Conservation (phyloP, 2,797 vertebrate genomes). For the Sebastes nivosus region DNA sequence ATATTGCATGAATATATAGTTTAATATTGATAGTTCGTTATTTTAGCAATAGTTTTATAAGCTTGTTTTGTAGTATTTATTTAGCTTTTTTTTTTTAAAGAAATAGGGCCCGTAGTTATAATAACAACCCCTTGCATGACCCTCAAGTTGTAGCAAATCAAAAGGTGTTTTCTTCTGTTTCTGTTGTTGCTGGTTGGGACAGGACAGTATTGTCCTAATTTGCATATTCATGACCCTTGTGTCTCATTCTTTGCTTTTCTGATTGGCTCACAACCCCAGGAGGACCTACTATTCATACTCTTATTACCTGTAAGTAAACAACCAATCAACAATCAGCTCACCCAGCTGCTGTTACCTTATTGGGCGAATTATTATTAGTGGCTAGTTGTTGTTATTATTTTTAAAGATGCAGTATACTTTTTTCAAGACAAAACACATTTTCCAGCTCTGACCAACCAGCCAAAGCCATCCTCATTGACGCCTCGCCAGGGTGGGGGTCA, state of each 20-base stretch:
- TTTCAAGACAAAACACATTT: constrained; percentile 91
- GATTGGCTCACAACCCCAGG: constrained; percentile 98
- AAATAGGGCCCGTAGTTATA: constrained; percentile 32
- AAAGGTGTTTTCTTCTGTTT: constrained; percentile 86
- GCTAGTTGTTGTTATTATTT: constrained; percentile 89
- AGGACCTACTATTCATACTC: constrained; percentile 99
- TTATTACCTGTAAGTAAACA: constrained; percentile 99
- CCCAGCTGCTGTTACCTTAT: constrained; percentile 75
- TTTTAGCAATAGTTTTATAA: background rate
- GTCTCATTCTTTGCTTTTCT: constrained; percentile 97
- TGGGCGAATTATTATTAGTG: constrained; percentile 77
- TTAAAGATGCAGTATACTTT: constrained; percentile 99
- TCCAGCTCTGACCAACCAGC: constrained; percentile 81
- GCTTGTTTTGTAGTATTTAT: constrained; percentile 26
- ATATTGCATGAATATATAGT: constrained; percentile 40
- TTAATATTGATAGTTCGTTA: constrained; percentile 18
- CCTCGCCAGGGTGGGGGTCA: constrained; percentile 75
- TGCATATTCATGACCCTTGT: constrained; percentile 97
- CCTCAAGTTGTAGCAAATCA: constrained; percentile 58
- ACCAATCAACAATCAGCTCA: constrained; percentile 78
- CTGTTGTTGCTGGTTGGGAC: constrained; percentile 91
- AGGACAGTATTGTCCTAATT: constrained; percentile 89
- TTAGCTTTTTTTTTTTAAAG: constrained; percentile 3
- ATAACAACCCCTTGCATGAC: constrained; percentile 65
- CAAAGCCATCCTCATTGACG: constrained; percentile 83